Percentiles rank a stretch among this genome's conserved stretches.
phyloP scores from a whole-genome alignment of 2,113 vertebrate genomes.

The Corythornis cristatus region DNA sequence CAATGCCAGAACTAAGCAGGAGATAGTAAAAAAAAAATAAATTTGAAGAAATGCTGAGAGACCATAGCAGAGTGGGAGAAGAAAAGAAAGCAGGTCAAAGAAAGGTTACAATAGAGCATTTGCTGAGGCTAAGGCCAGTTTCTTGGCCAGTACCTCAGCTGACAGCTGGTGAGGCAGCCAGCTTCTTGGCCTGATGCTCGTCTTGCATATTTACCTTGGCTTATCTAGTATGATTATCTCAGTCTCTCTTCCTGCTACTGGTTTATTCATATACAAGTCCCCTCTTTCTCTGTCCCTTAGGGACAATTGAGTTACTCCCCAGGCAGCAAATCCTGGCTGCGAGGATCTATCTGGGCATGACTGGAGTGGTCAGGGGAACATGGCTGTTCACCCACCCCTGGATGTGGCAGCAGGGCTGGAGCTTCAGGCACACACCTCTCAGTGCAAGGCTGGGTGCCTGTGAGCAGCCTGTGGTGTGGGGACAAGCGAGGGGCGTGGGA shows the following conservation, averaged over 20 bases:
- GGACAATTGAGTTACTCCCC: not conserved
- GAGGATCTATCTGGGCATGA: not conserved
- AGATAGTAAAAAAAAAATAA: not conserved
- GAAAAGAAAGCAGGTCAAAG: not conserved
- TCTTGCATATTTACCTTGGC: slow-evolving; percentile 9
- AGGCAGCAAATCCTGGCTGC: not conserved
- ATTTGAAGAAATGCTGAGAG: not conserved
- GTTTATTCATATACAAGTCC: not conserved
- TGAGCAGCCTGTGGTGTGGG: not conserved
- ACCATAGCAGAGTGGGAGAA: not conserved
- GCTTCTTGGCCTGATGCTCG: not conserved
- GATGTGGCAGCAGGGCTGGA: not conserved
- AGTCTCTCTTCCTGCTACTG: not conserved
- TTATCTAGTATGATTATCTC: not conserved
- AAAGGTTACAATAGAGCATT: not conserved
- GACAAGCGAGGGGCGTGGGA: fast-evolving
- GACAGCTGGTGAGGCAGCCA: not conserved
- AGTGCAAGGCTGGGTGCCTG: not conserved
- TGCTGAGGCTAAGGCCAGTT: not conserved
- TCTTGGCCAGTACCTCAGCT: not conserved
- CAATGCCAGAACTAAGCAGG: not conserved
- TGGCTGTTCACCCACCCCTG: not conserved
- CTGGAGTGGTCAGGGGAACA: not conserved
- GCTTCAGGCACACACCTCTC: not conserved
- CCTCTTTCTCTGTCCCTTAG: not conserved